A percentile compares a stretch with the other conserved stretches of the same genome.
Conservation (phyloP, 1,140 invertebrate species). For the Samia ricini region DNA sequence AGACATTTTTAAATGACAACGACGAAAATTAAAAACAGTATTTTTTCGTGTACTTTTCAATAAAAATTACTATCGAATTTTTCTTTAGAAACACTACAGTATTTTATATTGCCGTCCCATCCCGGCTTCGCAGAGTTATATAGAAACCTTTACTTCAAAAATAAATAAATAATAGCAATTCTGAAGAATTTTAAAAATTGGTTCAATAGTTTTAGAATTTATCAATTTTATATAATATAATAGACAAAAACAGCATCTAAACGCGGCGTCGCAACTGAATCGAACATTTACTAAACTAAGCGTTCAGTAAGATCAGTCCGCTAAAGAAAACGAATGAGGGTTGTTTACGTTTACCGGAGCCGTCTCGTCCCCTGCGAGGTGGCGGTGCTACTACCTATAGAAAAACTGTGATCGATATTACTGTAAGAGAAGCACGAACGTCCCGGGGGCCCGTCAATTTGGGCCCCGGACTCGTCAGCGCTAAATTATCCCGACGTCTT, state of each 20-base stretch:
- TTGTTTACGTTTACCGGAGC: constrained; percentile 45
- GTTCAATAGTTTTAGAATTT: too few relatives aligned
- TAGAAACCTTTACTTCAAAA: too few relatives aligned
- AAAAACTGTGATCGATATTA: constrained; percentile 59
- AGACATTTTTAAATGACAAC: too few relatives aligned
- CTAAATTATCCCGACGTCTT: constrained; percentile 76
- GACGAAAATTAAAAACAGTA: too few relatives aligned
- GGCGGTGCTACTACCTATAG: constrained; percentile 29
- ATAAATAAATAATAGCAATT: too few relatives aligned
- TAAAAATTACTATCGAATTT: too few relatives aligned
- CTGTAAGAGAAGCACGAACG: constrained; percentile 37
- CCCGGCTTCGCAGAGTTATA: too few relatives aligned
- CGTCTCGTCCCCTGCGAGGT: constrained; percentile 34
- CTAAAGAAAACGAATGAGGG: constrained; percentile 34
- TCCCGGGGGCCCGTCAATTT: constrained; percentile 68
- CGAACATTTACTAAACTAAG: constrained; percentile 17
- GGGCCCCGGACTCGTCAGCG: constrained; percentile 68
- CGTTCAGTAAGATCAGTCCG: constrained; percentile 16
- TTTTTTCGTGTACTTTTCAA: too few relatives aligned
- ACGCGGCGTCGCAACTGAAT: constrained; percentile 15
- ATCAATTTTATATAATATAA: too few relatives aligned
- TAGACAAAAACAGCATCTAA: constrained; percentile 18
- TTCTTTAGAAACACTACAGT: too few relatives aligned
- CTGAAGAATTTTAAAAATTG: too few relatives aligned
- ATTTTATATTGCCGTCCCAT: too few relatives aligned